Base-by-base conservation (phyloP, 1,140 invertebrate species). In the Bombus turneri region DNA sequence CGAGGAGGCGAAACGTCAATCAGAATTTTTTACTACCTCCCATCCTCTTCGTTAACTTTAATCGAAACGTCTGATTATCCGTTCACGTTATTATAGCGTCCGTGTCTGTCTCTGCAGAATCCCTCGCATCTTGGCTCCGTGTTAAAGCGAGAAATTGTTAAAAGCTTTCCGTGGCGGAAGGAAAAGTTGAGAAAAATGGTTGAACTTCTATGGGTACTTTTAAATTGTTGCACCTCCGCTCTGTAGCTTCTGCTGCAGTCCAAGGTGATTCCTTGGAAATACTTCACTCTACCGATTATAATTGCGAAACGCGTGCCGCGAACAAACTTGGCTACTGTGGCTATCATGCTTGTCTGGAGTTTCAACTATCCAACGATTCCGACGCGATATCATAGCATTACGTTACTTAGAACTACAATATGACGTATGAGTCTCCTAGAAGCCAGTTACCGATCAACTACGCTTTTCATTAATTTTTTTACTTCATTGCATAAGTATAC, bases 101-200 rank as follows among this genome's bases (percentile, higher is more conserved):
- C 62, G n/a, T 18, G n/a, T 31, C n/a, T 66, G n/a, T 66, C 62
- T 66, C n/a, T 66, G 62, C 62, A 15, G n/a, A 31, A 31, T 66
- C 64, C 13, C 13, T 66, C n/a, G 66, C 34, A 37, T 37, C 66
- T 68, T 37, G 66, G 31, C 34, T 68, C 34, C 31, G 34, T 68
- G 66, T 68, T 68, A 68, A 68, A 68, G 34, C 34, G 34, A 68
- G 66, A 68, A 68, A 68, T 68, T 37, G 66, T 68, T 68, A 68
- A 68, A 68, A 68, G 66, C 18, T 37, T 37, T 68, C 22, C 18
- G 22, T 10, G 8, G 18, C 34, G 18, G 34, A 68, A 68, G 34
- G 18, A 31, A 68, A 68, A 68, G 31, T 68, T 68, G 66, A 10
- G 59, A 64, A 78, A 78, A 64, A 78, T 78, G 31, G 41, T 78